Conservation (phyloP, 1,140 invertebrate species). For the Drosophila bifasciata region DNA sequence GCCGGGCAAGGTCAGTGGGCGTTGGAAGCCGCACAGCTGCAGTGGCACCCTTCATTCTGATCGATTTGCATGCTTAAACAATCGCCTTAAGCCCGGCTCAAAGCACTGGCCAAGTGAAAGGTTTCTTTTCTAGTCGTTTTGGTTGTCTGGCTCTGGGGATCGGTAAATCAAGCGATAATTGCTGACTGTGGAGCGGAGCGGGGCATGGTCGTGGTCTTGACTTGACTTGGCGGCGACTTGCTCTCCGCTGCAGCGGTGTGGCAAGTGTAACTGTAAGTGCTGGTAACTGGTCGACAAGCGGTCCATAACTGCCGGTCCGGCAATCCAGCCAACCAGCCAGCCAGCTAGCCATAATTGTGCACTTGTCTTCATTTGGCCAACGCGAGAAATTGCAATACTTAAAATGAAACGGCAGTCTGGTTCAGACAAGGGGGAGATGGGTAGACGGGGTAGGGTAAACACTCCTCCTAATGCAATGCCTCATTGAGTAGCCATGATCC, state of each 20-base stretch:
- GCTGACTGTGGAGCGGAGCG: constrained; percentile 36
- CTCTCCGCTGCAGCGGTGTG: constrained; percentile 41
- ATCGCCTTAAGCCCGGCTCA: constrained; percentile 10
- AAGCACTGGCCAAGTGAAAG: constrained; percentile 63
- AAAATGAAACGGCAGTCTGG: constrained; percentile 43
- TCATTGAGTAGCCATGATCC: constrained; percentile 53
- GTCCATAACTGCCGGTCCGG: constrained; percentile 46
- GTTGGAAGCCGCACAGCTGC: not conserved
- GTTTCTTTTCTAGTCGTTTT: constrained; percentile 25
- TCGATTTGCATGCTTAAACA: constrained; percentile 52
- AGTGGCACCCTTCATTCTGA: constrained; percentile 30
- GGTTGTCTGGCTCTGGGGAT: constrained; percentile 4
- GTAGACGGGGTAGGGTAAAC: not conserved
- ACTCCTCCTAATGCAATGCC: constrained; percentile 18
- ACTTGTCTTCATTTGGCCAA: constrained; percentile 70
- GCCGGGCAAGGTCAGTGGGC: constrained; percentile 54
- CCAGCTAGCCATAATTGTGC: constrained; percentile 72
- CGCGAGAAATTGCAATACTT: constrained; percentile 68
- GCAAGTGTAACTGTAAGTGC: constrained; percentile 53
- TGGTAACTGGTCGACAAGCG: constrained; percentile 38
- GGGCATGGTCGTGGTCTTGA: constrained; percentile 4
- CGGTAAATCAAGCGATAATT: constrained; percentile 51
- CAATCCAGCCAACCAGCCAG: constrained; percentile 36
- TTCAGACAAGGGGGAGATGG: too few species aligned
- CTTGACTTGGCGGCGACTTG: constrained; percentile 14